Evolutionary conservation across 2,113 vertebrate genomes (phyloP).

Genomic region (Trachemys scripta): DNA sequence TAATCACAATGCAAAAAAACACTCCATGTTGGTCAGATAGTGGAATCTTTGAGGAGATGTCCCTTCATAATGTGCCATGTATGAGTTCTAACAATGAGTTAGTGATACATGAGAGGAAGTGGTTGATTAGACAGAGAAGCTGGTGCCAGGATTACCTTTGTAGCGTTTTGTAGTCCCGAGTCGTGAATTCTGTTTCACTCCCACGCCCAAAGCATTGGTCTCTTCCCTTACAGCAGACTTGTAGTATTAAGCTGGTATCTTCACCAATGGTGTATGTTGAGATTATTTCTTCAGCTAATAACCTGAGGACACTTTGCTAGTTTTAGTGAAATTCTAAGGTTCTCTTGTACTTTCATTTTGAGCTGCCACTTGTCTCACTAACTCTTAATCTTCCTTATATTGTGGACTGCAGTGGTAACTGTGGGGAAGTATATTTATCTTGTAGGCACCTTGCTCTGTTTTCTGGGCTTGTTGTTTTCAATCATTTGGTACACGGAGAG

Average conservation of each 20-base stretch:
- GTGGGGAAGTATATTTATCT: neutral
- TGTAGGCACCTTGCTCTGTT: neutral
- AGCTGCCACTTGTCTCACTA: neutral
- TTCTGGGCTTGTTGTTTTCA: neutral
- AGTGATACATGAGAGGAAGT: neutral
- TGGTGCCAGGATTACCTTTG: neutral
- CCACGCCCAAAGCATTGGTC: neutral
- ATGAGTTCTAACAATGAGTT: neutral
- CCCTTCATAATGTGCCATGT: neutral
- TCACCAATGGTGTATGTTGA: neutral
- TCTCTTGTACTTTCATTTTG: neutral
- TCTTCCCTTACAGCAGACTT: neutral
- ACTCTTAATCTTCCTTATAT: neutral
- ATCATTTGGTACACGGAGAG: too few species aligned
- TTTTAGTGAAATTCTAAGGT: neutral
- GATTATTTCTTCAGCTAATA: neutral
- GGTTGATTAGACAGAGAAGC: neutral
- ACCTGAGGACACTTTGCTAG: neutral
- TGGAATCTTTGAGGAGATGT: neutral
- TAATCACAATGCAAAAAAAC: neutral
- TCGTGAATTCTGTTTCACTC: neutral
- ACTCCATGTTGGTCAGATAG: neutral
- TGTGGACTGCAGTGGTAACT: neutral
- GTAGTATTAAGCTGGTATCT: neutral
- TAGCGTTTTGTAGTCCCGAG: neutral